Percentiles rank a stretch among this genome's conserved stretches.
phyloP scores from a whole-genome alignment of 2,113 vertebrate genomes.

The Falco punctatus region DNA sequence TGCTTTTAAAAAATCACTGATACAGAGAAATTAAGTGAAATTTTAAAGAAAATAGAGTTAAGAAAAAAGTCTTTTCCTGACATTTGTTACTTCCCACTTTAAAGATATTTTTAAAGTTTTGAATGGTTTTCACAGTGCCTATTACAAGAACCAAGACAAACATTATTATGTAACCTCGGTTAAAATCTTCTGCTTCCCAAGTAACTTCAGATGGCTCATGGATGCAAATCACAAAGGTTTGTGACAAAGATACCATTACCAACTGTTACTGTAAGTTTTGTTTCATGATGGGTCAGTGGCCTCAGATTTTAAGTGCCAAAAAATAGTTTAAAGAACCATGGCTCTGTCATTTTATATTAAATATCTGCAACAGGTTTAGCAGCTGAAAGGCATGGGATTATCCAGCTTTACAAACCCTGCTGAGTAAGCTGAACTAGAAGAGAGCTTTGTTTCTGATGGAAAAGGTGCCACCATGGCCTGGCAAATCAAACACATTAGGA shows the following conservation, averaged over 20 bases:
- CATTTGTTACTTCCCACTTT: not conserved
- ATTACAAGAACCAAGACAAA: not conserved
- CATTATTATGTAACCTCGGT: not conserved
- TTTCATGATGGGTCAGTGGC: not conserved
- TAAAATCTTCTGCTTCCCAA: not conserved
- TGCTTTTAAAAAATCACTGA: not conserved
- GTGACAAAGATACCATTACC: not conserved
- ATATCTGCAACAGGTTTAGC: conserved; percentile 54
- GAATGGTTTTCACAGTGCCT: not conserved
- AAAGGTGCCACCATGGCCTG: conserved; percentile 31
- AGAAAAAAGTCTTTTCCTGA: not conserved
- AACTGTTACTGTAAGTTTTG: not conserved
- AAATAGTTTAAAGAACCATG: not conserved
- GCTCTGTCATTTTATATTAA: conserved; percentile 31
- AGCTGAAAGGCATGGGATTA: conserved; percentile 41
- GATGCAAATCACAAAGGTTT: not conserved
- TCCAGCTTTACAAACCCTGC: conserved; percentile 6
- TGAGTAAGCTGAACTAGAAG: conserved; percentile 48
- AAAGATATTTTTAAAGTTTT: not conserved
- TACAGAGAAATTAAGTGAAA: not conserved
- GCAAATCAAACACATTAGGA: conserved; percentile 47
- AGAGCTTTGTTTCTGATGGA: conserved; percentile 51
- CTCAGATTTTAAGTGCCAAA: not conserved
- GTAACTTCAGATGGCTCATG: not conserved
- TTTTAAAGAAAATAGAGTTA: not conserved